A percentile compares a stretch with the other conserved stretches of the same genome.
phyloP scores from a whole-genome alignment of 2,888 invertebrate species.

The Dynastes grantii region DNA sequence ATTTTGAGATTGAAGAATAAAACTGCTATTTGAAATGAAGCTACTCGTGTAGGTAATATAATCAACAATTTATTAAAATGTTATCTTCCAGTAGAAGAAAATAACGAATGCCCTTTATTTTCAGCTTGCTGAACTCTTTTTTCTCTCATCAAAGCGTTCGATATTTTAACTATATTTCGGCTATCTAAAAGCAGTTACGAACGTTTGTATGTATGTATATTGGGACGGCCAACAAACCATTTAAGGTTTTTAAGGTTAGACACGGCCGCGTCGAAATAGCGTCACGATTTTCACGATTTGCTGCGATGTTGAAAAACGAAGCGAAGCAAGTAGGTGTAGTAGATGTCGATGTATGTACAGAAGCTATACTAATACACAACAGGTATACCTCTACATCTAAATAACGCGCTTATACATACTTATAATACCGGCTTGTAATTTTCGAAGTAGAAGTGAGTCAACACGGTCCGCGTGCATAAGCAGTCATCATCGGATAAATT shows the following conservation, averaged over 20 bases:
- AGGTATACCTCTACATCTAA: neutral
- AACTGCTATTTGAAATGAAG: no score
- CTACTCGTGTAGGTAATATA: no score
- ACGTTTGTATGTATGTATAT: neutral
- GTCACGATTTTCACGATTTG: slow-evolving; percentile 14
- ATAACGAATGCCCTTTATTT: no score
- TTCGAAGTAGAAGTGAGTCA: slow-evolving; percentile 25
- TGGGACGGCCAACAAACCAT: slow-evolving; percentile 15
- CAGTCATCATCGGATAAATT: slow-evolving; percentile 38
- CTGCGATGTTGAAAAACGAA: neutral
- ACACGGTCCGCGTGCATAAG: slow-evolving; percentile 31
- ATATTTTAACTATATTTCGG: no score
- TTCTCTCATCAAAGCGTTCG: no score
- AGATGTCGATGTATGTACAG: neutral
- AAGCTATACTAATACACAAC: neutral
- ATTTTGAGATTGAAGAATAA: no score
- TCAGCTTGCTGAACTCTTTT: no score
- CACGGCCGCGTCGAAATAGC: neutral
- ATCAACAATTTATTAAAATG: no score
- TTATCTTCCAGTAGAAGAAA: no score
- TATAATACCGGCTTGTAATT: neutral
- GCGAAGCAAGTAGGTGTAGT: slow-evolving; percentile 11
- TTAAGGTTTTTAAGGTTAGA: slow-evolving; percentile 11
- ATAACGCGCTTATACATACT: neutral
- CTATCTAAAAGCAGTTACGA: no score